Evolutionary conservation across 2,797 vertebrate genomes (phyloP), one percentile per base, ranked within the genome.

Genomic region (Galaxias olidus): DNA sequence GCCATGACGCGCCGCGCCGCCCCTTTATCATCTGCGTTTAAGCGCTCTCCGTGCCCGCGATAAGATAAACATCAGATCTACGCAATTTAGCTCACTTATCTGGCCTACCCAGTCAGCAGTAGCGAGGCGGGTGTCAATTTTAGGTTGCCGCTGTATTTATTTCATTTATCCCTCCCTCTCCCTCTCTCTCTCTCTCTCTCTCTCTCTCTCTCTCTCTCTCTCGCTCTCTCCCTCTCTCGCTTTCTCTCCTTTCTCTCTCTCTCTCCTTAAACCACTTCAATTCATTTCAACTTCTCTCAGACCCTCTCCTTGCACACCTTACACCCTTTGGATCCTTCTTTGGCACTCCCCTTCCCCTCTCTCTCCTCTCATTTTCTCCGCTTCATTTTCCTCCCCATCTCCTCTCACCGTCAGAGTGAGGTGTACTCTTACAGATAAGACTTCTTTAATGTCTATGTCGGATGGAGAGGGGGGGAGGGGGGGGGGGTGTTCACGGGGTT

Each of bases 51-150:
- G 82, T 81, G 79, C 77, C 6, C 76, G 58, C 66, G 89, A 92
- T 91, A 91, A 92, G 92, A 93, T 92, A 91, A 90, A 81, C 82
- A 92, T 92, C 89, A 71, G 82, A 92, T 93, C 88, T 90, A 9
- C 73, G 84, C 87, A 91, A 90, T 90, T 92, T 92, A 90, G 84
- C 85, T 85, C 87, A 90, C 86, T 92, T 93, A 92, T 93, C 91
- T 81, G 78, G 84, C 83, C 82, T 81, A 82, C 84, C 73, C 91
- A 92, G 91, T 93, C 87, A 90, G 88, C 90, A 87, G 72, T 86
- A 88, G 88, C 84, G 63, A 90, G 82, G 85, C 87, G 85, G 86
- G 86, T 90, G 89, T 91, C 90, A 91, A 80, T 88, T 90, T 87
- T 69, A 42, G 68, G 81, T 87, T 42, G 45, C 50, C 79, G 66